Evolutionary conservation across 2,113 vertebrate species (phyloP), one percentile per base, ranked within the genome.

Genomic region (Phrynosoma blainvillii): DNA sequence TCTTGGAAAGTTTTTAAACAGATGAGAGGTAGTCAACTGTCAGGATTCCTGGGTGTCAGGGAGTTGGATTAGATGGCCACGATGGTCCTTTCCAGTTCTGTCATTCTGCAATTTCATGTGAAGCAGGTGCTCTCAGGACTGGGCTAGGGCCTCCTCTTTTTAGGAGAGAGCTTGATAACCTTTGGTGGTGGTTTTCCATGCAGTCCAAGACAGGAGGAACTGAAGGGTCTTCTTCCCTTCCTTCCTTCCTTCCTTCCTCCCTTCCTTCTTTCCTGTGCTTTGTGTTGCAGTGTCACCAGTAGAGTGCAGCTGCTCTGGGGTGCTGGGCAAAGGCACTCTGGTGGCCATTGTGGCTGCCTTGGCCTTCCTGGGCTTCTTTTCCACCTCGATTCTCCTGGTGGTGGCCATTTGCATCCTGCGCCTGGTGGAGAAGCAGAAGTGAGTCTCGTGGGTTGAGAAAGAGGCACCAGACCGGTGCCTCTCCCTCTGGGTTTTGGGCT

Each of bases 291-390:
- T 27, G 27, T 5, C 56, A 3, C 2, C 1, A n/a, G 7, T 21
- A 0, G 71, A 65, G 16, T 82, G 80, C 42, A n/a, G 12, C 21
- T 88, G 87, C 16, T 73, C 80, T 1, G 80, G 76, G n/a, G 59
- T 68, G 42, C 21, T 88, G 80, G 14, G 30, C 40, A 83, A 82
- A 68, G n/a, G 87, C 42, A 88, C 87, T 0, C 71, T 88, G 87
- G 73, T 66, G 0, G 80, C 81, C 9, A 77, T 88, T 21, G 80
- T 88, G 73, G 73, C 59, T 0, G 21, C 80, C 18, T 36, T 88
- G 59, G 87, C 73, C 25, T 77, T 83, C 73, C 27, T 88, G 73
- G 73, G 73, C n/a, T 88, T 88, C 80, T 77, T 88, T 8, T 83
- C 80, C 59, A 88, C 73, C 5, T 36, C 62, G 0, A 30, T 88